phyloP scores from a whole-genome alignment of 2,797 vertebrate genomes.

The Cynopterus sphinx region DNA sequence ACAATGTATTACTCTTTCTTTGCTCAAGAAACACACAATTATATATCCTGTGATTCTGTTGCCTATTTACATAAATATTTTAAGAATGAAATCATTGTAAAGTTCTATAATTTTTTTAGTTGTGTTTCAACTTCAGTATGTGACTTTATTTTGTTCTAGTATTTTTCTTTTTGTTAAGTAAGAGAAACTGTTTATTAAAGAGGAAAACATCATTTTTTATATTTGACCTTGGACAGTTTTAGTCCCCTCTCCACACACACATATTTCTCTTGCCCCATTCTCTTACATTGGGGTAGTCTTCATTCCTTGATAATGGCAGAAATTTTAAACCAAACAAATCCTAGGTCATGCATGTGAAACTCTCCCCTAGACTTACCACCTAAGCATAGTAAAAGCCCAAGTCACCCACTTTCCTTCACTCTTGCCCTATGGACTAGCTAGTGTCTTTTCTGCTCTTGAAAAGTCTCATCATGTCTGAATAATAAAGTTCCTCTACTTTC shows the following conservation, averaged over 20 bases:
- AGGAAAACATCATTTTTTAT: neutral
- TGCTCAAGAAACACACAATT: neutral
- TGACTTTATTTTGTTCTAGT: neutral
- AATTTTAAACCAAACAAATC: neutral
- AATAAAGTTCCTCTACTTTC: neutral
- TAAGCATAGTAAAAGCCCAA: neutral
- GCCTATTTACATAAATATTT: neutral
- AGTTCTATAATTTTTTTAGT: neutral
- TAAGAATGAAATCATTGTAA: neutral
- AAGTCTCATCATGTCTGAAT: neutral
- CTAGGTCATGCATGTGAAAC: rapidly evolving
- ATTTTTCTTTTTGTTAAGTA: neutral
- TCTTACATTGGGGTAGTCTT: rapidly evolving
- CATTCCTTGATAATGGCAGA: neutral
- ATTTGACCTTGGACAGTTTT: neutral
- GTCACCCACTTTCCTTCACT: rapidly evolving
- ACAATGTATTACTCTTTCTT: neutral
- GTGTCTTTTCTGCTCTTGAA: neutral
- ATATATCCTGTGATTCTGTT: neutral
- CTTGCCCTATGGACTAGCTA: neutral
- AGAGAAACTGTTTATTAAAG: neutral
- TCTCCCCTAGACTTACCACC: neutral
- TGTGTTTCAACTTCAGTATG: neutral
- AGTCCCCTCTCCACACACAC: rapidly evolving
- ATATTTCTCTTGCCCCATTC: rapidly evolving